Evolutionary conservation across 2,113 vertebrate species (phyloP), one percentile per base, ranked within the genome.

Genomic region (Tragelaphus imberbis): DNA sequence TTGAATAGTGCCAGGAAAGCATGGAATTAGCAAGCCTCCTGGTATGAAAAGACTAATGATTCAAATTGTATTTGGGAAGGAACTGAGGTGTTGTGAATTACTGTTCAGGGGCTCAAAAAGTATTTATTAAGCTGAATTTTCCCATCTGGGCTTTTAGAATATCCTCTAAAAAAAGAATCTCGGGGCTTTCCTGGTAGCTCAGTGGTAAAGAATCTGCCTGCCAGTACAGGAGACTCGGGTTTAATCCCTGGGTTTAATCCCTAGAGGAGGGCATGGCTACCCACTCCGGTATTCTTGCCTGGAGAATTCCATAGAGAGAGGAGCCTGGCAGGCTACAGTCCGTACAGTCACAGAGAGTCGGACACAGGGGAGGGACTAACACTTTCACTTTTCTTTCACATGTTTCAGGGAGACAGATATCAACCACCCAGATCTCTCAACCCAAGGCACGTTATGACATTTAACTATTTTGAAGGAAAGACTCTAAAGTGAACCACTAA

Each of bases 381-480:
- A 7, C 71, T 77, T 77, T 77, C 71, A 44, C 21, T 44, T 75
- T 27, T 77, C 71, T 77, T 77, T 77, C 40, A 77, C 23, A 15
- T 0, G 2, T 23, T 86, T 36, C 40, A 1, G 7, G 28, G 36
- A 33, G 11, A 21, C 2, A 33, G n/a, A 21, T 1, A 33, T 14
- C 44, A 23, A 44, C 56, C 58, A 47, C 21, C 56, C 56, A 84
- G 28, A 79, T 15, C 21, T n/a, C 30, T 36, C 28, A 27, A n/a
- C 5, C 0, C 58, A 59, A 58, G 53, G 47, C 30, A 56, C 49
- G 33, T 44, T 21, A 82, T 28, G 55, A 59, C 13, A 7, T 59
- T 88, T 30, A 68, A 68, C 44, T 85, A n/a, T 93, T 93, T 88
- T 93, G 89, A 79, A 87, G 71, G 65, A 86, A 89, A 93, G 91